Evolutionary conservation across 1,140 invertebrate genomes (phyloP).

Genomic region (Polyergus mexicanus): DNA sequence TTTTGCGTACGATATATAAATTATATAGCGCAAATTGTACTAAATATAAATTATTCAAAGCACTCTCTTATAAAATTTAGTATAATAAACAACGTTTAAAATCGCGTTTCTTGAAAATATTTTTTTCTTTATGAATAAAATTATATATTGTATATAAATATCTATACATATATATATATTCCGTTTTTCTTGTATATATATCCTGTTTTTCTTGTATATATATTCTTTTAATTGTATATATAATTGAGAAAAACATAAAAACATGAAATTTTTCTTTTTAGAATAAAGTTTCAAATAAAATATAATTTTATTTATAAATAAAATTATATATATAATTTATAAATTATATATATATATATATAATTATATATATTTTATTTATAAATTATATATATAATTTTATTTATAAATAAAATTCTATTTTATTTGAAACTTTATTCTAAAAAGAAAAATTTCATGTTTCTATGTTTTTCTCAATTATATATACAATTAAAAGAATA

Average conservation of each 20-base stretch:
- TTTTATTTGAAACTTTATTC: background rate
- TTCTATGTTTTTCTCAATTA: background rate
- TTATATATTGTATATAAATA: background rate
- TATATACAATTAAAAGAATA: background rate
- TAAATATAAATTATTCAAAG: slow-evolving; percentile 5
- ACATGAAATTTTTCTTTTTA: background rate
- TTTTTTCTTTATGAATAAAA: background rate
- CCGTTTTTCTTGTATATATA: no score
- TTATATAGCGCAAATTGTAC: background rate
- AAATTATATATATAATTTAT: no score
- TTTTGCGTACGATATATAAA: background rate
- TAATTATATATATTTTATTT: no score
- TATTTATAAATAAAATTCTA: no score
- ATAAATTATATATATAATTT: no score
- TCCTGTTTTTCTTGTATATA: no score
- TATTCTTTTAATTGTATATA: background rate
- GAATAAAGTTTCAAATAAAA: background rate
- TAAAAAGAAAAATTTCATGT: background rate
- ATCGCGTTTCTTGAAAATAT: background rate
- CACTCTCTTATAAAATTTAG: background rate
- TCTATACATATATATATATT: no score
- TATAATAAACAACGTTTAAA: background rate
- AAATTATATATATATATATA: no score
- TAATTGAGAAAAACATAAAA: background rate
- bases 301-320: no score